Conservation (phyloP, 2,888 invertebrate species). For the Dryocosmus kuriphilus region DNA sequence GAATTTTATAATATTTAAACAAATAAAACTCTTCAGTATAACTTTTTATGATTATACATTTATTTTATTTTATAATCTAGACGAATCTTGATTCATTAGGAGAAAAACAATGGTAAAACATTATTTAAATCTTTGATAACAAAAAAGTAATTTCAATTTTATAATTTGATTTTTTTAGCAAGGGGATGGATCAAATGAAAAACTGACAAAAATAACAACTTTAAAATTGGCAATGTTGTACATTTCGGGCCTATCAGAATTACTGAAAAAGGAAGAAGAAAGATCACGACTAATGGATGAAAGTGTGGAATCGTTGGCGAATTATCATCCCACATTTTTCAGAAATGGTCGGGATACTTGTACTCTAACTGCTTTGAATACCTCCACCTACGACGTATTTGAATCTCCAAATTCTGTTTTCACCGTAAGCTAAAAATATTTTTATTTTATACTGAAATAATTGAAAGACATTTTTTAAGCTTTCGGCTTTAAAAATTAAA, state of each 20-base stretch:
- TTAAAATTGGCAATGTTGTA: slow-evolving; percentile 92
- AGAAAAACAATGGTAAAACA: not conserved
- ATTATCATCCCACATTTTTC: slow-evolving; percentile 35
- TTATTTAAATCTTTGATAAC: not conserved
- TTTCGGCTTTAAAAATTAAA: not conserved
- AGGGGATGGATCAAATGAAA: slow-evolving; percentile 82
- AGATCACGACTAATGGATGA: not conserved
- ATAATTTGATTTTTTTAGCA: slow-evolving; percentile 21
- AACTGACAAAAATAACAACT: slow-evolving; percentile 94
- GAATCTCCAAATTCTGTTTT: slow-evolving; percentile 28
- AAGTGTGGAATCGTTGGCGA: slow-evolving; percentile 25
- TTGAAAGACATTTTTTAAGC: not conserved
- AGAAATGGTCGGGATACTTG: slow-evolving; percentile 28
- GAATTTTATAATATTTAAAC: not conserved
- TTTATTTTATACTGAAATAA: not conserved
- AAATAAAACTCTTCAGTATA: not conserved
- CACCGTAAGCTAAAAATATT: slow-evolving; percentile 9
- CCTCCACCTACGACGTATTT: slow-evolving; percentile 30
- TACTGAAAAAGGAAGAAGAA: slow-evolving; percentile 29
- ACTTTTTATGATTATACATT: not conserved
- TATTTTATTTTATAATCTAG: no score
- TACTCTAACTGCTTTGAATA: slow-evolving; percentile 34
- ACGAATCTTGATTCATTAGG: no score
- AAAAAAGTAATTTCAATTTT: not conserved
- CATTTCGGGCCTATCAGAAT: slow-evolving; percentile 79